Conservation (phyloP, 2,113 vertebrate genomes). For the Phaethornis superciliosus region DNA sequence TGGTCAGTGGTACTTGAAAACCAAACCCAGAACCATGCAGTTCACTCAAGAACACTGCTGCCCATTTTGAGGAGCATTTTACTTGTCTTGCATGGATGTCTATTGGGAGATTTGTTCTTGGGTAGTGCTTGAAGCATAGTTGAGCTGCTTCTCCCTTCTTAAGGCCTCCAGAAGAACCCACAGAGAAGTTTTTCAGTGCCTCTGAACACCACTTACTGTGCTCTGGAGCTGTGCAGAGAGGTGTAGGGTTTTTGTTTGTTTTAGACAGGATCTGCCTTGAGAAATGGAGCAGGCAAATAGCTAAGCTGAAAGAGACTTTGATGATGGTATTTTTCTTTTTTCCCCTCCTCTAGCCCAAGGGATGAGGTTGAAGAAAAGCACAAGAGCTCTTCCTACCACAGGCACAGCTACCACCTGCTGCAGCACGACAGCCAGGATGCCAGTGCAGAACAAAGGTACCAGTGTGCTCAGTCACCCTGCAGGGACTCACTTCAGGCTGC, state of each 20-base stretch:
- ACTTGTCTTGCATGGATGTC: neutral
- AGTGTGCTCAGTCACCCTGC: neutral
- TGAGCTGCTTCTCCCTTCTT: neutral
- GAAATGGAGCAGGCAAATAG: neutral
- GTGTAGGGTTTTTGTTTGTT: neutral
- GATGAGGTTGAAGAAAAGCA: constrained; percentile 91
- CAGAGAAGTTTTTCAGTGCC: neutral
- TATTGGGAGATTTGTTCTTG: neutral
- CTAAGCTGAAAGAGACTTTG: neutral
- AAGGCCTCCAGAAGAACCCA: neutral
- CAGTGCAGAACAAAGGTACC: constrained; percentile 92
- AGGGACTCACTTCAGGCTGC: neutral
- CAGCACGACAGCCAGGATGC: constrained; percentile 93
- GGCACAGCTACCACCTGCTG: constrained; percentile 87
- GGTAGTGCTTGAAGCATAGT: neutral
- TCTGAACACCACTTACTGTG: neutral
- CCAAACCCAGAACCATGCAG: neutral
- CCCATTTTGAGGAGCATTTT: neutral
- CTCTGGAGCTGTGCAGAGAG: neutral
- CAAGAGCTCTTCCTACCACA: constrained; percentile 87
- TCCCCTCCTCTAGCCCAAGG: constrained; percentile 78
- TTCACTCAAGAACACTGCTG: neutral
- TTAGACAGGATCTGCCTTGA: neutral
- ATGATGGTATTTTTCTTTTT: neutral
- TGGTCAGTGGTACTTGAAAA: neutral